These are phyloP conservation scores for Metalampra italica DNA, from an alignment of 2,888 invertebrate species.

Conservation along the genomic window DNA sequence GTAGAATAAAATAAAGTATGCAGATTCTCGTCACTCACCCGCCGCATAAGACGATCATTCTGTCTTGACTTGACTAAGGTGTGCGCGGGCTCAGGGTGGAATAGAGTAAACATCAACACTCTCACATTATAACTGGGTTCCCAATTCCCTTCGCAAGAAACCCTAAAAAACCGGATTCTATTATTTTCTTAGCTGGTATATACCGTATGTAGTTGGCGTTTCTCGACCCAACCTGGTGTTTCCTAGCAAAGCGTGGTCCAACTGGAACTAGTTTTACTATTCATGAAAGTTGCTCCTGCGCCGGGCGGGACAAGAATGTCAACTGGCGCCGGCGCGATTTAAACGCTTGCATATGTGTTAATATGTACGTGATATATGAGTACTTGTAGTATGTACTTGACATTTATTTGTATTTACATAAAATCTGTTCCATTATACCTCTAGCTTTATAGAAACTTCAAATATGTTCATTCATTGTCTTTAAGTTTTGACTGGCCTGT, in stretches of 20 bases:
- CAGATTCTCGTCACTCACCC: no score
- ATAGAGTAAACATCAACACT: no score
- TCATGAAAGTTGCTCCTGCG: constrained; percentile 71
- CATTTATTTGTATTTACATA: background rate
- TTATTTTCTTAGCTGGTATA: background rate
- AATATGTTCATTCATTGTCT: no score
- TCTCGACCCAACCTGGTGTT: constrained; percentile 34
- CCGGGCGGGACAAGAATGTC: constrained; percentile 56
- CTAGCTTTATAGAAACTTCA: no score
- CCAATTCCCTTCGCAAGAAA: no score
- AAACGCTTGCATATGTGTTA: background rate
- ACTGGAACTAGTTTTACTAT: constrained; percentile 65
- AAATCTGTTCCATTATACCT: background rate
- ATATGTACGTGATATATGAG: background rate
- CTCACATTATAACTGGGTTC: no score
- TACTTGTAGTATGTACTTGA: background rate
- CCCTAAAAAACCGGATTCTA: no score
- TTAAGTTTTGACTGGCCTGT: no score
- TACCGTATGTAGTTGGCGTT: background rate
- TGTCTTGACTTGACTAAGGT: no score
- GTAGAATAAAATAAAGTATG: no score
- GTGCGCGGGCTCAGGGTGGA: no score
- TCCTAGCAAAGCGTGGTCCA: constrained; percentile 39
- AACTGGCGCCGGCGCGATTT: constrained; percentile 53
- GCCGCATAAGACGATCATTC: no score